Conservation (phyloP, 2,113 vertebrate species). For the Salminus brasiliensis region DNA sequence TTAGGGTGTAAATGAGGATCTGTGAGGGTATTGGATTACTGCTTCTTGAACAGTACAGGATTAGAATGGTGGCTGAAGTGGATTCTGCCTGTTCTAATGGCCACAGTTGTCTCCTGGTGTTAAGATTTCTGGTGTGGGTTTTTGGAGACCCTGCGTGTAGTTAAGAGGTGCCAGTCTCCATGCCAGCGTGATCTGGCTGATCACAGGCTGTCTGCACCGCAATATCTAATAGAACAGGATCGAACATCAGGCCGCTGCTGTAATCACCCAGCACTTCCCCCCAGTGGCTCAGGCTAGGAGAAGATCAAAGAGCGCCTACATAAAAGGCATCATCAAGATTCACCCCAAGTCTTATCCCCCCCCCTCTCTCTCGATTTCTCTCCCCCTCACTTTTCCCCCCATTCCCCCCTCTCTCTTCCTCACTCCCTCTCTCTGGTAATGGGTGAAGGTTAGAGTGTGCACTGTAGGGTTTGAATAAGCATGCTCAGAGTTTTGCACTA, state of each 20-base stretch:
- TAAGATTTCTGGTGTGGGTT: background rate
- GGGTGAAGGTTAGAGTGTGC: background rate
- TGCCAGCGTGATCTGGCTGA: conserved; percentile 51
- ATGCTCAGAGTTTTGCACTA: background rate
- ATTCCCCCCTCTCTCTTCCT: no score
- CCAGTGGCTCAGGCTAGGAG: conserved; percentile 58
- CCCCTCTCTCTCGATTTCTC: conserved; percentile 40
- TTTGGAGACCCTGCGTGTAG: conserved; percentile 7
- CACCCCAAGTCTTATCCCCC: conserved; percentile 13
- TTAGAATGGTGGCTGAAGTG: conserved; percentile 43
- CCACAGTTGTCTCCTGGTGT: conserved; percentile 49
- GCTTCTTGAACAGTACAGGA: conserved; percentile 26
- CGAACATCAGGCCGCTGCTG: conserved; percentile 28
- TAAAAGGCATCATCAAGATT: conserved; percentile 72
- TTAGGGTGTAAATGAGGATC: conserved; percentile 55
- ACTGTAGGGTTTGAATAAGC: background rate
- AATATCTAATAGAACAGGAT: conserved; percentile 40
- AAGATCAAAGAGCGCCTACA: conserved; percentile 75
- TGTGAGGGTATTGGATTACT: conserved; percentile 62
- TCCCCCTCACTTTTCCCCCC: conserved; percentile 7
- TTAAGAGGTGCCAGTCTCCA: conserved; percentile 53
- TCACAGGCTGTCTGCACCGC: conserved; percentile 52
- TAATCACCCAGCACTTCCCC: conserved; percentile 53
- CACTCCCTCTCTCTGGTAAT: background rate
- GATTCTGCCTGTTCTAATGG: conserved; percentile 57